Evolutionary conservation across 2,113 vertebrate genomes (phyloP).

Genomic region (Bolborhynchus lineola): DNA sequence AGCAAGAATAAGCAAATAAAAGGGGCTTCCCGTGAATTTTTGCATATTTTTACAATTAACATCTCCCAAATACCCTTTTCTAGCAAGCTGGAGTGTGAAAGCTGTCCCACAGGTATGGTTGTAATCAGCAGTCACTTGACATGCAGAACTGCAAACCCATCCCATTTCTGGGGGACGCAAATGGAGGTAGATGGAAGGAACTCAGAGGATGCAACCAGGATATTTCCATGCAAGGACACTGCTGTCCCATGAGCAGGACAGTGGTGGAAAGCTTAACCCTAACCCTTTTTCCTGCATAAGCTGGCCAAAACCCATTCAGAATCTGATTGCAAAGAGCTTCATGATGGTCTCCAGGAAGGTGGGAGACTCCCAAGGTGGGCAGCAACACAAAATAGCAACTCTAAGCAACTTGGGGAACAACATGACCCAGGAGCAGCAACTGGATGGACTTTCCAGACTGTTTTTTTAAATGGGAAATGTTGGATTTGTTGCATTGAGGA

Average conservation of each 20-base stretch:
- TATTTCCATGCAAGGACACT: neutral
- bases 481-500: neutral
- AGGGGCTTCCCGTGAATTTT: neutral
- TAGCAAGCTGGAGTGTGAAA: neutral
- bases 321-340: neutral
- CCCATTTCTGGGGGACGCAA: fast-evolving
- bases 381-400: neutral
- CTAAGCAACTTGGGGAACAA: neutral
- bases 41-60: neutral
- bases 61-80: neutral
- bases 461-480: neutral
- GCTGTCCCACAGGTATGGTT: neutral
- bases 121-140: neutral
- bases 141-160: neutral
- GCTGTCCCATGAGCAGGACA: neutral
- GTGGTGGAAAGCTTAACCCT: neutral
- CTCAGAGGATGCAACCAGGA: neutral
- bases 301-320: neutral
- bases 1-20: neutral
- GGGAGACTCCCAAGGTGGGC: neutral
- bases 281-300: neutral
- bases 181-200: neutral
- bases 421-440: neutral
- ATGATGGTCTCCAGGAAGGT: neutral
- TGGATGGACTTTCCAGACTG: neutral